These are phyloP conservation scores for Scarus forsteni DNA, from an alignment of 2,797 vertebrate genomes.

Conservation along the genomic window DNA sequence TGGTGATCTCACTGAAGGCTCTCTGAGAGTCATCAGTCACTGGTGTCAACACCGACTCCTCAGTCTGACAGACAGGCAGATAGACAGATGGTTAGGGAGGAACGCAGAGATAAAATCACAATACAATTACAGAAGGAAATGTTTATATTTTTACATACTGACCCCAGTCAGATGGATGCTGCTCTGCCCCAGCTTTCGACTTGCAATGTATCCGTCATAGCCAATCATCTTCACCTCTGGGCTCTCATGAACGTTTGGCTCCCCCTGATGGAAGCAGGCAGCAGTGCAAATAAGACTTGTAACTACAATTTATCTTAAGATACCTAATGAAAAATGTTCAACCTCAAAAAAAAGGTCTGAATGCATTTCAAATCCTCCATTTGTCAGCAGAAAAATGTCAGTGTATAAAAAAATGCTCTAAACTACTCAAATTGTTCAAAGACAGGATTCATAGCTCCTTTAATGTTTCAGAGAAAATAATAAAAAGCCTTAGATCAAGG, in stretches of 20 bases:
- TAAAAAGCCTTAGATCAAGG: too few species aligned
- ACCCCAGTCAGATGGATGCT: slow-evolving; percentile 67
- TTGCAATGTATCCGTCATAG: slow-evolving; percentile 82
- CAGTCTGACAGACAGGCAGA: slow-evolving; percentile 57
- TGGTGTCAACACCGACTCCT: slow-evolving; percentile 69
- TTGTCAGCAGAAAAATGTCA: too few species aligned
- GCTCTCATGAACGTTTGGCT: slow-evolving; percentile 21
- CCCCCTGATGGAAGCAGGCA: slow-evolving; percentile 62
- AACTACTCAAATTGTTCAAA: too few species aligned
- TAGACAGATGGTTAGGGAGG: slow-evolving; percentile 7
- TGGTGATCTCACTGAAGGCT: slow-evolving; percentile 79
- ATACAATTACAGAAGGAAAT: neutral
- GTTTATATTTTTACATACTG: slow-evolving; percentile 20
- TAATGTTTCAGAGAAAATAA: too few species aligned
- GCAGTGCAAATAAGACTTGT: neutral
- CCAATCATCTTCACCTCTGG: slow-evolving; percentile 78
- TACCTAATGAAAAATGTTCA: too few species aligned
- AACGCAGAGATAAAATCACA: neutral
- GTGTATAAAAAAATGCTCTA: too few species aligned
- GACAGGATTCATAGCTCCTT: too few species aligned
- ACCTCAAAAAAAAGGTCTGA: too few species aligned
- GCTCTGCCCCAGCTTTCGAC: slow-evolving; percentile 73
- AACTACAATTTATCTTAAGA: too few species aligned
- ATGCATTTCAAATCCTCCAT: too few species aligned
- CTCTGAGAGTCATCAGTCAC: slow-evolving; percentile 76